Evolutionary conservation across 2,888 invertebrate genomes (phyloP), one percentile per base, ranked within the genome.

Genomic region (Vesta saturnalis): DNA sequence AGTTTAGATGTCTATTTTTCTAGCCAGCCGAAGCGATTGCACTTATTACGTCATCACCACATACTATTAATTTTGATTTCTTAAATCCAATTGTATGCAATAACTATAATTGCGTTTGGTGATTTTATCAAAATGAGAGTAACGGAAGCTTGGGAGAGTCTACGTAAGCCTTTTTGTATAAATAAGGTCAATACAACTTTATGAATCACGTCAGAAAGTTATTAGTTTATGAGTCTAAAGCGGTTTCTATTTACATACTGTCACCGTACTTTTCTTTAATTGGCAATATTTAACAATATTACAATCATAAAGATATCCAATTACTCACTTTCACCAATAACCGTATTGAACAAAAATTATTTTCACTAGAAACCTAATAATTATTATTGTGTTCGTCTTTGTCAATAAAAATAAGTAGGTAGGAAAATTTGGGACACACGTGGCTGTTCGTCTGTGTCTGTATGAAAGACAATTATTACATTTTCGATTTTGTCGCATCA

Each of bases 401-500:
- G 1, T 39, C n/a, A 1, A n/a, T 39, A n/a, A n/a, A n/a, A n/a
- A n/a, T n/a, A n/a, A n/a, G n/a, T n/a, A n/a, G n/a, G 30, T 43
- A 43, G 2, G 14, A 12, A 43, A 43, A 43, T 39, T n/a, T 52
- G 21, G 19, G 21, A 52, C 15, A 47, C 16, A 47, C 47, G 47
- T 47, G 43, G 15, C 5, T 47, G 15, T 15, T n/a, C 43, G 12
- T 10, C 23, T 6, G 12, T 5, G 30, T 35, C 5, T 55, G n/a
- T 1, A 35, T 57, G 14, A 18, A 14, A 5, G 14, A 5, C 23
- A 5, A 3, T 23, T 23, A 23, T 8, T 23, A 8, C 23, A 5
- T 8, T 39, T 39, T 64, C n/a, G n/a, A n/a, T n/a, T n/a, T n/a
- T n/a, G n/a, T n/a, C 43, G 56, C 55, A 58, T 64, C 64, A 49